phyloP scores from a whole-genome alignment of 1,140 invertebrate species.

The Augochlora pura region DNA sequence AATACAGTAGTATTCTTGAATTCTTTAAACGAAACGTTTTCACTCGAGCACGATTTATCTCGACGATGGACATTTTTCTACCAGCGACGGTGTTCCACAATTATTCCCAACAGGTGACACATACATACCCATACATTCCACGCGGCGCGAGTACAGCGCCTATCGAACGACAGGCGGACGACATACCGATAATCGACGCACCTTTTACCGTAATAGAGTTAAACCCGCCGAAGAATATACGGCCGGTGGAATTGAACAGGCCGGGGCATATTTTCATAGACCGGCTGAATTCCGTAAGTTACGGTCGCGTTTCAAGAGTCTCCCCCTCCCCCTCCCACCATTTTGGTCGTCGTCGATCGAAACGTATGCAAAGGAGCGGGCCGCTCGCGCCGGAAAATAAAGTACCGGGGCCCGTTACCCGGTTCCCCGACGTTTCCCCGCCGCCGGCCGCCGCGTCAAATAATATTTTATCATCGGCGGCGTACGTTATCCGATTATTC shows the following conservation, averaged over 20 bases:
- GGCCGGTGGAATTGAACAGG: conserved; percentile 10
- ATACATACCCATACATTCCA: not conserved
- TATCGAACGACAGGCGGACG: not conserved
- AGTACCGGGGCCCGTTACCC: no score
- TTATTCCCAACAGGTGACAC: not conserved
- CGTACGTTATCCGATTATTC: conserved; percentile 59
- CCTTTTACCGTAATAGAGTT: conserved; percentile 34
- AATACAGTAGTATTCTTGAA: no score
- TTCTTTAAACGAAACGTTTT: no score
- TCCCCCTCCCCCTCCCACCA: no score
- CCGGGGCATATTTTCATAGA: conserved; percentile 31
- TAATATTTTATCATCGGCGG: conserved; percentile 59
- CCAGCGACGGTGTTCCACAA: no score
- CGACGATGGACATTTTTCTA: no score
- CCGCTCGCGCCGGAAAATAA: conserved; percentile 12
- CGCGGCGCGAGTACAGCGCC: no score
- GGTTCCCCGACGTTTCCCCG: conserved; percentile 20
- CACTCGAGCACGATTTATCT: no score
- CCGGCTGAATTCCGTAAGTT: conserved; percentile 38
- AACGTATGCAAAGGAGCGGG: conserved; percentile 10
- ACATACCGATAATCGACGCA: conserved; percentile 23
- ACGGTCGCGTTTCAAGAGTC: conserved; percentile 8
- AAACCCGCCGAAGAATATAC: not conserved
- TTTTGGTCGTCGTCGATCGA: conserved; percentile 30
- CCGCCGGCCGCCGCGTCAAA: conserved; percentile 23